Evolutionary conservation across 2,113 vertebrate species (phyloP), one percentile per base, ranked within the genome.

Genomic region (Zingel zingel): DNA sequence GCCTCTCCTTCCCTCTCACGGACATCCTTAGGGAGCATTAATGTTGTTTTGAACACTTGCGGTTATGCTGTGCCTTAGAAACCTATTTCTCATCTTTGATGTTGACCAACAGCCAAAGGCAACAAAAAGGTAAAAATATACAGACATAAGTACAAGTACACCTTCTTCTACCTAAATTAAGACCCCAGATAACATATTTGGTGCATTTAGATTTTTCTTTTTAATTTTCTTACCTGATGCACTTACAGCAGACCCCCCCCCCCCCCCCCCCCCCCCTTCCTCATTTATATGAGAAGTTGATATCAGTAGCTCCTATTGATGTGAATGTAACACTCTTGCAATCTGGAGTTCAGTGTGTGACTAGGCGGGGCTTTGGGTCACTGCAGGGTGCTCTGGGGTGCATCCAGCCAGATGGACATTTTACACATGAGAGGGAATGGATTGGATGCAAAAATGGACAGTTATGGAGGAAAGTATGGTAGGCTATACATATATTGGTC

Each of bases 381-480:
- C 75, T 71, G 56, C 81, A 48, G 36, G 77, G 77, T 71, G 72
- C 36, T 13, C 48, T 53, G 27, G 27, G 50, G 19, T 69, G 30
- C 39, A 11, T 43, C 27, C 25, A 69, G 77, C 88, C 83, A 92
- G 89, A 93, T 82, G 89, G 82, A 74, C 69, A 73, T 86, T 92
- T 91, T 75, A 91, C 88, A 92, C 89, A 88, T 74, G 72, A 93
- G 77, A 15, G 66, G 27, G 67, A 84, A 75, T 54, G 67, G 48
- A 86, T 75, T 79, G 86, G 87, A 91, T 86, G 71, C 80, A 92
- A 89, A 93, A 89, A 83, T 90, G 81, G 86, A 88, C 87, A 90
- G 90, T 88, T 90, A 80, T 67, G 71, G 74, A 89, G 79, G 64
- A 91, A 93, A 89, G 69, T 79, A 89, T 80, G 87, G 87, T 82